phyloP scores from a whole-genome alignment of 2,113 vertebrate genomes.

The Cebidichthys violaceus region DNA sequence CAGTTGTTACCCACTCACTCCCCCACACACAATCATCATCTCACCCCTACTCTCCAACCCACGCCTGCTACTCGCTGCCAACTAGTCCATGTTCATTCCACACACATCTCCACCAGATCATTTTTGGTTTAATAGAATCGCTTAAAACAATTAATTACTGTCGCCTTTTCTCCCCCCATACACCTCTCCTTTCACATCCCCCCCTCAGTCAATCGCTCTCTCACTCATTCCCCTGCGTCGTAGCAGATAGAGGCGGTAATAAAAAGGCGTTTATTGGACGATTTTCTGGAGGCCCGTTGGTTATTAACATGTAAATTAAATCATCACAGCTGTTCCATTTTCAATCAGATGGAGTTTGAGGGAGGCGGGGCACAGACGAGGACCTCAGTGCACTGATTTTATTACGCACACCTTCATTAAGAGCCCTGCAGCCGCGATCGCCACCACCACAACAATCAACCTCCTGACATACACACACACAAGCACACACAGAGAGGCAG shows the following conservation, averaged over 20 bases:
- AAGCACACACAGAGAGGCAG: background rate
- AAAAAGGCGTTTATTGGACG: conserved; percentile 98
- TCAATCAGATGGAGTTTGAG: conserved; percentile 94
- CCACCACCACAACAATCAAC: conserved; percentile 80
- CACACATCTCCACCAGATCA: conserved; percentile 91
- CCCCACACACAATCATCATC: conserved; percentile 33
- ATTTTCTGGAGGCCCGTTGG: conserved; percentile 99
- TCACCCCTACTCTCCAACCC: conserved; percentile 32
- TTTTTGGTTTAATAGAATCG: conserved; percentile 99
- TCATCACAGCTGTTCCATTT: conserved; percentile 99
- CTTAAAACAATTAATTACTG: conserved; percentile 99
- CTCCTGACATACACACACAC: conserved; percentile 61
- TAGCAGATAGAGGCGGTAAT: conserved; percentile 95
- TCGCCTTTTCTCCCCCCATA: conserved; percentile 80
- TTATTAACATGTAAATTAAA: conserved; percentile 99
- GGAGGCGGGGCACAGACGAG: conserved; percentile 87
- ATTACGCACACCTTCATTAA: conserved; percentile 94
- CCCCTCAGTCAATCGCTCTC: conserved; percentile 38
- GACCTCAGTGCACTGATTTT: conserved; percentile 92
- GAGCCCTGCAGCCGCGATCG: conserved; percentile 79
- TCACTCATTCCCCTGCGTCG: conserved; percentile 91
- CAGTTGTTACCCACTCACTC: background rate
- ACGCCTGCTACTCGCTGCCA: conserved; percentile 73
- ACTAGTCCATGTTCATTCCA: conserved; percentile 87
- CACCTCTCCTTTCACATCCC: conserved; percentile 46